Evolutionary conservation across 64 coral and sea anemone species (phyloP).

Genomic region (Anthopleura sola): DNA sequence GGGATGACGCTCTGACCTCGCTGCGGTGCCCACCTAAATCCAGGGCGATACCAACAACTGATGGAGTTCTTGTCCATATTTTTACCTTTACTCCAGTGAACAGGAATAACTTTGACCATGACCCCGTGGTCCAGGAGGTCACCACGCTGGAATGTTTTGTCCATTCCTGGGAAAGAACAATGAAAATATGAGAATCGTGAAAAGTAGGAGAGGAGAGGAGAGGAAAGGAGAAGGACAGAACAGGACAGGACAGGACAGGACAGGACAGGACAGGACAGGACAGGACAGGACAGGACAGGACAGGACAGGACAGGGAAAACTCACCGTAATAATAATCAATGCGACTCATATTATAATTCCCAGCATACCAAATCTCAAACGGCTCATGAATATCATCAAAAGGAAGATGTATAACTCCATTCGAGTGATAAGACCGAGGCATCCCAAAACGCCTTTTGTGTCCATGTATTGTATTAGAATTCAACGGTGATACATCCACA

Average conservation of each 20-base stretch:
- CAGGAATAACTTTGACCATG: slow-evolving; percentile 82
- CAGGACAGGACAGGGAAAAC: background rate
- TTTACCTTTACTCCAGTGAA: slow-evolving; percentile 67
- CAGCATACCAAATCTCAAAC: slow-evolving; percentile 73
- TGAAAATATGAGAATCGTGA: background rate
- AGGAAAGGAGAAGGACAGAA: too few relatives aligned
- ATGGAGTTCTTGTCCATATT: slow-evolving; percentile 68
- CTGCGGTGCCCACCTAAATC: slow-evolving; percentile 76
- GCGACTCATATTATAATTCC: slow-evolving; percentile 63
- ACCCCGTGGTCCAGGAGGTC: slow-evolving; percentile 77
- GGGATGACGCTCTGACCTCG: slow-evolving; percentile 71
- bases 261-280: too few relatives aligned
- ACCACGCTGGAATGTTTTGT: slow-evolving; percentile 86
- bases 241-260: too few relatives aligned
- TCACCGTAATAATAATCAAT: slow-evolving; percentile 89
- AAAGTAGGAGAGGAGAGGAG: too few relatives aligned
- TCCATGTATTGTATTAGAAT: background rate
- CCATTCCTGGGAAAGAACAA: slow-evolving; percentile 61
- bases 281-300: too few relatives aligned
- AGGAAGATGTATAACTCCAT: slow-evolving; percentile 58
- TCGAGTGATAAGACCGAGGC: slow-evolving; percentile 48
- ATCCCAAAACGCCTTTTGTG: background rate
- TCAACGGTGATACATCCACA: background rate
- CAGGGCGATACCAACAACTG: slow-evolving; percentile 88
- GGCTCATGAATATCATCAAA: slow-evolving; percentile 65